Evolutionary conservation across 2,797 vertebrate species (phyloP), one percentile per base, ranked within the genome.

Genomic region (Sebastes hopkinsi): DNA sequence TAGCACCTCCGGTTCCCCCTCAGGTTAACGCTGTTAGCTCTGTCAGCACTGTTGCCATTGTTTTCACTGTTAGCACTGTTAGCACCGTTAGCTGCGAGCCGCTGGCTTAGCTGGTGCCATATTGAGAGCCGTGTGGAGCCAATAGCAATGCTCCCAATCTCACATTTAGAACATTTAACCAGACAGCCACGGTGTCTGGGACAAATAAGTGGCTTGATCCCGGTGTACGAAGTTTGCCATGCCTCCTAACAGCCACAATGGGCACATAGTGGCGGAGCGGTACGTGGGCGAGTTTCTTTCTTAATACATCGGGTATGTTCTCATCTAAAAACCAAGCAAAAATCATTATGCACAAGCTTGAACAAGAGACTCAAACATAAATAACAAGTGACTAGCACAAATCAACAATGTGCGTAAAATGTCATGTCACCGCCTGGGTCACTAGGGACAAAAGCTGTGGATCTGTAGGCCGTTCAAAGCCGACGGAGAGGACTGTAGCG

Each of bases 381-480:
- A 76, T 73, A 81, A 88, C 83, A 89, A 89, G 66, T 58, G 77
- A 67, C 80, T 22, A 54, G 76, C 34, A 70, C 85, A 79, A 85
- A 89, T 87, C 79, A 84, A 88, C 86, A 89, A 81, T 90, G 74
- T 88, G 87, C 77, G 59, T 81, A 84, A 89, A 92, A 89, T 88
- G 91, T 91, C 87, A 75, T 82, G 88, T 88, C 85, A 84, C 77
- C 23, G 88, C 77, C 38, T 62, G 83, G 84, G 89, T 92, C 89
- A 89, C 80, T 16, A 7, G 73, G 81, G 79, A 85, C 67, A 77
- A 87, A 89, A 71, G 84, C 83, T 69, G 7, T 71, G 38, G 60
- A 80, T 89, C 77, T 87, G 91, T 89, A 64, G 90, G 88, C 84
- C 23, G 85, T 86, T 92, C 89, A 90, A 91, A 92, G 92, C 88